Evolutionary conservation across 2,113 vertebrate genomes (phyloP), one percentile per base, ranked within the genome.

Genomic region (Poicephalus gulielmi): DNA sequence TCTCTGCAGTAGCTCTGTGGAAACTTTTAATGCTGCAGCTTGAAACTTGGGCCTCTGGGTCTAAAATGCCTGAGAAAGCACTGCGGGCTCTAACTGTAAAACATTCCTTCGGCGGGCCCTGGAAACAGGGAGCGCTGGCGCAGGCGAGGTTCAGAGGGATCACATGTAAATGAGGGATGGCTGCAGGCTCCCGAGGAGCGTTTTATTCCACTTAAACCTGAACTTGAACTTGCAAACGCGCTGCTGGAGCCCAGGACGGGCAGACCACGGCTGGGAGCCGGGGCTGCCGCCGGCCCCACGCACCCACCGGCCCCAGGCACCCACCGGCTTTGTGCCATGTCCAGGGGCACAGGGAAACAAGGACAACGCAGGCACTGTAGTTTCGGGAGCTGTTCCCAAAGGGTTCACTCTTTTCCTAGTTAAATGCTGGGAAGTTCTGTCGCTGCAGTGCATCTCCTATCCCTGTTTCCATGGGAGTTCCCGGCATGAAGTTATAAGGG

Each of bases 101-200:
- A 96, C 98, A 98, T 98, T 98, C 98, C 96, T 98, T 95, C 96
- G 53, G 89, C 75, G 90, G 94, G 93, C 97, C 98, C 96, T 98
- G 97, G 98, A 98, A 98, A 98, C 98, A 95, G 96, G 86, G 92
- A 88, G 91, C 68, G 86, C 97, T 96, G 88, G 94, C 83, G 92
- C 97, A 94, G 81, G 95, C 96, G 86, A 91, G 94, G 98, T 98
- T 98, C 97, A 97, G 97, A 97, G 95, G 81, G 95, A 97, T 96
- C 96, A 89, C 96, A 96, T 98, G 98, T 96, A 98, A 98, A 98
- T 98, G 97, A 98, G 97, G 89, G 82, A 89, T 94, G 69, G 94
- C 97, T 95, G 95, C 97, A 98, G 97, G 93, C 97, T 98, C 97
- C 96, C 46, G 55, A 97, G 93, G 93, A 97, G 97, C 67, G 43